These are phyloP conservation scores for Lophotis ruficrista DNA, from an alignment of 2,113 vertebrate species.

Conservation along the genomic window DNA sequence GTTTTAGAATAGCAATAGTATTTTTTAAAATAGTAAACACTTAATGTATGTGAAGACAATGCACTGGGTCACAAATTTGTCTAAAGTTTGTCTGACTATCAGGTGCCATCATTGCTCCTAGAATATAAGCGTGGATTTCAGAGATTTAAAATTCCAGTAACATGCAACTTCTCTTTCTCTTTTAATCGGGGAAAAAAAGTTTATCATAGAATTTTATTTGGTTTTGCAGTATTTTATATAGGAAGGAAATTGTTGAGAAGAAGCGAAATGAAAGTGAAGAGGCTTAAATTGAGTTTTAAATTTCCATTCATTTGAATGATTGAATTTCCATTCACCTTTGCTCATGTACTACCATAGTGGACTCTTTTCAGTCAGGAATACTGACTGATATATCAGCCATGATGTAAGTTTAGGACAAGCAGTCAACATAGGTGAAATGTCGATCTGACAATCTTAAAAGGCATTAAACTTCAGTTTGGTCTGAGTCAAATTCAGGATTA, in stretches of 20 bases:
- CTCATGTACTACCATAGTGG: rapidly evolving
- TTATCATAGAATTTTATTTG: not conserved
- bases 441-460: not conserved
- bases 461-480: not conserved
- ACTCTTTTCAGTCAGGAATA: not conserved
- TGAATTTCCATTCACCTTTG: not conserved
- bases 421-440: too few species aligned
- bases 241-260: not conserved
- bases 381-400: not conserved
- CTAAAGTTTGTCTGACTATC: not conserved
- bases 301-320: not conserved
- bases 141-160: not conserved
- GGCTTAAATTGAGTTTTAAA: not conserved
- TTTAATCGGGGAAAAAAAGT: not conserved
- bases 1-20: not conserved
- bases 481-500: not conserved
- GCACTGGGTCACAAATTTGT: not conserved
- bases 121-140: not conserved
- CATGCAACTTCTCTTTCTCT: not conserved
- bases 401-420: not conserved
- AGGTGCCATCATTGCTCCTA: not conserved
- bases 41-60: not conserved
- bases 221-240: not conserved
- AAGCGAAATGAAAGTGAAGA: not conserved
- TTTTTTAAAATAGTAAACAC: not conserved